Evolutionary conservation across 2,113 vertebrate species (phyloP).

Genomic region (Lophura nycthemera): DNA sequence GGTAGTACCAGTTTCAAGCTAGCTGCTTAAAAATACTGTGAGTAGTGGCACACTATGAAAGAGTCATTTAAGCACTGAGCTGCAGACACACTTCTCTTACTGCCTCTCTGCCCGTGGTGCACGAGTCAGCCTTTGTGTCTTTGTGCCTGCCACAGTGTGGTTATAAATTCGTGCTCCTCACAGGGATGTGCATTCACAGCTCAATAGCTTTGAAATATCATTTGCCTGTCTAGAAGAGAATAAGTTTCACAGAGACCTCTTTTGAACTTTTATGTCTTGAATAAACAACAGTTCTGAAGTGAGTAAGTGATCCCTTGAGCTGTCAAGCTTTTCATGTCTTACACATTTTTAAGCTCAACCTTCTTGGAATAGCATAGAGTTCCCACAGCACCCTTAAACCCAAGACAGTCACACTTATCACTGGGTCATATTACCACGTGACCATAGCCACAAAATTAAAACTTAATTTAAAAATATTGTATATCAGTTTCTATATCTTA

Average conservation of each 20-base stretch:
- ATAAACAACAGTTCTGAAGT: not conserved
- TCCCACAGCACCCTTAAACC: not conserved
- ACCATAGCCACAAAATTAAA: fast-evolving
- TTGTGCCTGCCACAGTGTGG: not conserved
- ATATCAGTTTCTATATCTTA: not conserved
- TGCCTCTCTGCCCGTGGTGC: not conserved
- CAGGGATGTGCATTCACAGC: not conserved
- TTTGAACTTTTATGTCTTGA: not conserved
- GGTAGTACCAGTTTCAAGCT: not conserved
- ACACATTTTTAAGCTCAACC: not conserved
- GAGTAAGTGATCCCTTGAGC: not conserved
- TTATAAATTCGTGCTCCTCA: not conserved
- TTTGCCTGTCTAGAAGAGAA: not conserved
- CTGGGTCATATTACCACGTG: not conserved
- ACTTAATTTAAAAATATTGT: not conserved
- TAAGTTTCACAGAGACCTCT: not conserved
- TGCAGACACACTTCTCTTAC: not conserved
- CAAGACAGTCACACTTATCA: not conserved
- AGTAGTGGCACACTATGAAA: not conserved
- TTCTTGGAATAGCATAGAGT: not conserved
- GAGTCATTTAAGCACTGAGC: not conserved
- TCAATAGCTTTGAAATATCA: not conserved
- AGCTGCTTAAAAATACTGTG: not conserved
- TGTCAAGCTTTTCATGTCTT: not conserved
- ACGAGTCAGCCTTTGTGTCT: not conserved